Evolutionary conservation across 1,140 invertebrate species (phyloP), one percentile per base, ranked within the genome.

Genomic region (Pogonognathellus flavescens): DNA sequence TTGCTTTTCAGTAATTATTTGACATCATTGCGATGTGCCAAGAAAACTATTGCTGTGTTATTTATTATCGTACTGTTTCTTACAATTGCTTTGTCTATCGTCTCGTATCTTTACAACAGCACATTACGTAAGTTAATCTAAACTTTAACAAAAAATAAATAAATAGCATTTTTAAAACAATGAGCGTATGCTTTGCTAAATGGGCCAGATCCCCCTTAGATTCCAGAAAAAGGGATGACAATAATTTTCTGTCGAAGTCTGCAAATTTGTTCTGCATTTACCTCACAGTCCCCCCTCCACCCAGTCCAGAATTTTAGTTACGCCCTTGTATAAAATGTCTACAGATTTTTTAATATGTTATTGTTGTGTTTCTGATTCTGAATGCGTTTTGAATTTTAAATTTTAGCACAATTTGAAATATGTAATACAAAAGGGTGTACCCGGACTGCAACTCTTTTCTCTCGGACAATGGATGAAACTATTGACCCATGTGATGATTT

Each of bases 401-500:
- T 13, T 20, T 1, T 83, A 60, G 83, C 25, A 18, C 59, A 60
- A 13, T 87, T 50, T 83, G 88, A 87, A 52, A 76, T 85, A 4
- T 88, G 86, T 57, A n/a, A 59, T 7, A 87, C 84, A 20, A 80
- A 82, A 60, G 11, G 25, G 14, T 88, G 88, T 31, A 84, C 82
- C 7, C 9, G 85, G 16, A 86, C 88, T 9, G 86, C 88, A 13
- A 88, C 85, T 1, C 25, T 88, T 1, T 88, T 88, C 41, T 9
- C 87, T 11, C 84, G 62, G 50, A 85, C 86, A 49, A 91, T 92
- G 90, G 92, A 92, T 87, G 87, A 87, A 14, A 89, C 89, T 92
- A 92, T 88, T 0, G 90, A 93, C 82, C 93, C 93, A 0, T 93
- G 93, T 89, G 90, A 91, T 6, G 91, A 93, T 89, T 93, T 93